Base-by-base conservation (phyloP, 2,113 vertebrate species). In the Cardinalis cardinalis region DNA sequence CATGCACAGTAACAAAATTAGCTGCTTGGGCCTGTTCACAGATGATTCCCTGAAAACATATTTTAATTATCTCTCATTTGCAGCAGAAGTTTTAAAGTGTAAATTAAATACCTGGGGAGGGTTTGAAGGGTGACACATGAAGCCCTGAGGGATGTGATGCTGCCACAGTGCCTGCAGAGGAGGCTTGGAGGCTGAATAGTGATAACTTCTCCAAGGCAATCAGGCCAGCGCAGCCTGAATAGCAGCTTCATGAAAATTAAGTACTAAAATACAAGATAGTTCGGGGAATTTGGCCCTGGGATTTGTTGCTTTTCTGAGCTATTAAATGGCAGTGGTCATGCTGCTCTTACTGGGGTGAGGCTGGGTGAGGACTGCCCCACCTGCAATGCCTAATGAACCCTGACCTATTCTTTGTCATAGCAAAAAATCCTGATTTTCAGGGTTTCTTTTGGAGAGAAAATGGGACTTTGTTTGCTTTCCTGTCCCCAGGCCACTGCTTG, bases 21-120 rank as follows among this genome's bases (percentile, higher is more conserved):
- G 7, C 43, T 61, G 21, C 46, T 79, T 20, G 28, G 28, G 24
- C 60, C 87, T 87, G 15, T 16, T 91, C 79, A 61, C 55, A 61
- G 70, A 28, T 18, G 18, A 78, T 59, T 87, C 46, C 41, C 75
- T 52, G 41, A 63, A 95, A 95, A 69, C 52, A 40, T n/a, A 64
- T 95, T 94, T 93, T 83, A 90, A 94, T 92, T 87, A 78, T 69
- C 51, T 80, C 79, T 72, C 55, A 20, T 93, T 92, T 92, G 55
- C 70, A 72, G 90, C 40, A 86, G 82, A 73, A 87, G 53, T 91
- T 76, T 74, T 90, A 73, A 38, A 82, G 84, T 82, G 71, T 75
- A 90, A 91, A 70, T 95, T 73, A 84, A 69, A 55, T 41, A 84
- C 63, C 19, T 16, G 36, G 81, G 76, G 95, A 87, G 18, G 10